These are phyloP conservation scores for Rhineura floridana DNA, from an alignment of 2,113 vertebrate species.

Conservation along the genomic window DNA sequence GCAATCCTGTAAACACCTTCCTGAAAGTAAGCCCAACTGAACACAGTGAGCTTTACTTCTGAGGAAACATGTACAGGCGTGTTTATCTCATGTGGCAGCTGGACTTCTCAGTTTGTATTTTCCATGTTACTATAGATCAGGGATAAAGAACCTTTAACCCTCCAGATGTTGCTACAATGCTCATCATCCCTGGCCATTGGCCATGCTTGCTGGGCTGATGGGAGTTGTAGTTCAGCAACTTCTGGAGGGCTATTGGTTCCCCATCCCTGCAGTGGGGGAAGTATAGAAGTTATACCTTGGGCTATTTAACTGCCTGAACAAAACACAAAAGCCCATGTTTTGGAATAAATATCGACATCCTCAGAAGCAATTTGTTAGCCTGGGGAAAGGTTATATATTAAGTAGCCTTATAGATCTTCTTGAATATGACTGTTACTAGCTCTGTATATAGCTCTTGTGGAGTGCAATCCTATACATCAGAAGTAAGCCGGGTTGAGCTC, in stretches of 20 bases:
- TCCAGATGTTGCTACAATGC: no score
- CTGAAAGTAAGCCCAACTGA: neutral
- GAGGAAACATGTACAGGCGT: neutral
- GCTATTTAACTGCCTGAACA: conserved; percentile 42
- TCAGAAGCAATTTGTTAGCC: conserved; percentile 13
- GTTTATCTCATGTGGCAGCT: neutral
- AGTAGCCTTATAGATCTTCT: neutral
- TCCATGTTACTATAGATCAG: conserved; percentile 33
- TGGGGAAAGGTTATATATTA: conserved; percentile 21
- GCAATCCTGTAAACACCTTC: neutral
- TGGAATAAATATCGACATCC: neutral
- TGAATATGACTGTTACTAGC: neutral
- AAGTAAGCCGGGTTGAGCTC: neutral
- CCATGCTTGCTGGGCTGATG: no score
- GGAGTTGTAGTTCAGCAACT: no score
- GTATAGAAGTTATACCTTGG: no score
- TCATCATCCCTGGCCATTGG: no score
- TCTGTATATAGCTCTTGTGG: no score
- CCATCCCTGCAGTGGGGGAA: no score
- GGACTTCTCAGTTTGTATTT: conserved; percentile 19
- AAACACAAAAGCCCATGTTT: conserved; percentile 3
- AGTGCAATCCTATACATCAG: neutral
- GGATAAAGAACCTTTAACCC: no score
- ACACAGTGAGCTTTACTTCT: neutral
- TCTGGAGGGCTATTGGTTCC: no score